phyloP scores from a whole-genome alignment of 2,888 invertebrate genomes.

The Penaeus monodon region DNA sequence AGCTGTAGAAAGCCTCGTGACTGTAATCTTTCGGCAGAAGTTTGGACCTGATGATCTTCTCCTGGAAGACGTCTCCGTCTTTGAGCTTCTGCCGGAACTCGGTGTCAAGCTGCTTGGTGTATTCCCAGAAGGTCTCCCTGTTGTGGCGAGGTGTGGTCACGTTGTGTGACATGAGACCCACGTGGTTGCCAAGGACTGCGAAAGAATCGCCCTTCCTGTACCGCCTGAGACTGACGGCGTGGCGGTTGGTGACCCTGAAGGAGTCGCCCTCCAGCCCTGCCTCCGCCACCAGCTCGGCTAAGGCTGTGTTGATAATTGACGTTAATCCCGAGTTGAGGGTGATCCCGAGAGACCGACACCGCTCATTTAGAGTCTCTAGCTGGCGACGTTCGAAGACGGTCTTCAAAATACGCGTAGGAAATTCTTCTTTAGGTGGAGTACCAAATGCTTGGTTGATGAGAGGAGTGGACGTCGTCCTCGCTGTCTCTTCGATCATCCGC shows the following conservation, averaged over 20 bases:
- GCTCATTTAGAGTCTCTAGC: background rate
- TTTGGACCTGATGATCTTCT: background rate
- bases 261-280: background rate
- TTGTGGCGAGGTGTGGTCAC: background rate
- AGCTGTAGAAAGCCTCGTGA: background rate
- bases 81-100: conserved; percentile 6
- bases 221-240: background rate
- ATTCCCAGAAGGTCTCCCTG: conserved; percentile 15
- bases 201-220: background rate
- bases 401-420: background rate
- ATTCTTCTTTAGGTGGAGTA: background rate
- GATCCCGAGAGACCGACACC: background rate
- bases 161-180: background rate
- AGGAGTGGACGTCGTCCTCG: background rate
- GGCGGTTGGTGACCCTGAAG: background rate
- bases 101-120: background rate
- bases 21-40: background rate
- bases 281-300: conserved; percentile 1
- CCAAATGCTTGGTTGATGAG: conserved; percentile 4
- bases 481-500: background rate
- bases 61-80: background rate
- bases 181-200: background rate
- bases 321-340: conserved; percentile 10
- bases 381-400: background rate
- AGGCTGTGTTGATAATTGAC: conserved; percentile 10